phyloP scores from a whole-genome alignment of 2,797 vertebrate genomes.

The Gila robusta region DNA sequence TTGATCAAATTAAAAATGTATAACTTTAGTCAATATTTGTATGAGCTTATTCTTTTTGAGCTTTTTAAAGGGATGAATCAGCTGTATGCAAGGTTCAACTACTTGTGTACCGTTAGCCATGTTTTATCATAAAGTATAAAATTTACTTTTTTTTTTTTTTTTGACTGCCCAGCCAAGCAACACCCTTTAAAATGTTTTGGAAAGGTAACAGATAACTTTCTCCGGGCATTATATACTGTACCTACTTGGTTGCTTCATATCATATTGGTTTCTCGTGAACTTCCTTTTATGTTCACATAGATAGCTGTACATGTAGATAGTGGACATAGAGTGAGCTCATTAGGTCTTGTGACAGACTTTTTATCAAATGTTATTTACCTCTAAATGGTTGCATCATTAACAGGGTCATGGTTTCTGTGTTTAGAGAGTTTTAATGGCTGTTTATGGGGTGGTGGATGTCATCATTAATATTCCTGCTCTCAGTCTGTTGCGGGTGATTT shows the following conservation, averaged over 20 bases:
- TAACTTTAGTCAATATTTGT: not conserved
- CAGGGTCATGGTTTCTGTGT: conserved; percentile 44
- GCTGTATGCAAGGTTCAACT: not conserved
- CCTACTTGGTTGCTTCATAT: not conserved
- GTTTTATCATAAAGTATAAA: not conserved
- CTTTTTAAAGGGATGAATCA: not conserved
- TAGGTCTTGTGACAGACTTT: conserved; percentile 10
- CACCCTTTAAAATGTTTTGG: not conserved
- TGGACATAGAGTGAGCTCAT: not conserved
- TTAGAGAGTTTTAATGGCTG: conserved; percentile 54
- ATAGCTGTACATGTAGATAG: not conserved
- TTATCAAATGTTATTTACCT: conserved; percentile 46
- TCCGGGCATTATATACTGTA: not conserved
- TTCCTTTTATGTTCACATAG: not conserved
- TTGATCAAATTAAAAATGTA: not conserved
- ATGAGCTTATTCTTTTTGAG: not conserved
- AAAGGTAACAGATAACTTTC: not conserved
- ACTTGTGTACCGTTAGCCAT: not conserved
- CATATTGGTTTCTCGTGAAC: not conserved
- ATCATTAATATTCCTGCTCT: conserved; percentile 47
- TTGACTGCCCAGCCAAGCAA: not conserved
- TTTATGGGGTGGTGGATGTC: conserved; percentile 44
- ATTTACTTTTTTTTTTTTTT: not conserved
- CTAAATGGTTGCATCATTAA: conserved; percentile 41
- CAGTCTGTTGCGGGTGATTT: conserved; percentile 48